These are phyloP conservation scores for Hydropsyche betteni DNA, from an alignment of 2,888 invertebrate species.

Conservation along the genomic window DNA sequence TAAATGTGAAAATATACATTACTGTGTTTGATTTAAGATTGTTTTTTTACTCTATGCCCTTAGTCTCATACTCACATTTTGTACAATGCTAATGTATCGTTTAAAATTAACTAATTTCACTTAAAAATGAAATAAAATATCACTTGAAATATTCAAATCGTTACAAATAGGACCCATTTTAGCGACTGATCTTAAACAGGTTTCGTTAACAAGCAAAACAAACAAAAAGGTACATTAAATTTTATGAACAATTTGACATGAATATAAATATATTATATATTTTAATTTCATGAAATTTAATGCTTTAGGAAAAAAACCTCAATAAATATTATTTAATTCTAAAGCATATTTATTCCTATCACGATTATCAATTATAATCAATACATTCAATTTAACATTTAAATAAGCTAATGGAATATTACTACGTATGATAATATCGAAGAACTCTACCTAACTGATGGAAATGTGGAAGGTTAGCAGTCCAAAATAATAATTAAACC, in stretches of 20 bases:
- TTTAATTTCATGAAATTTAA: conserved; percentile 25
- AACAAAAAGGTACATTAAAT: conserved; percentile 5
- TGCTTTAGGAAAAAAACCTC: conserved; percentile 39
- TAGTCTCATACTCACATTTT: conserved; percentile 16
- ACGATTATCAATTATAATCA: conserved; percentile 42
- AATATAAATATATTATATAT: conserved; percentile 17
- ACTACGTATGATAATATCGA: conserved; percentile 40
- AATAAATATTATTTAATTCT: conserved; percentile 43
- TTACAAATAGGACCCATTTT: not conserved
- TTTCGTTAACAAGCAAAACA: conserved; percentile 4
- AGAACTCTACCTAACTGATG: conserved; percentile 34
- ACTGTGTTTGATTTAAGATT: not conserved
- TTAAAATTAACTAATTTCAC: conserved; percentile 13
- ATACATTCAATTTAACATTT: conserved; percentile 44
- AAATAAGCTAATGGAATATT: conserved; percentile 45
- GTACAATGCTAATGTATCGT: conserved; percentile 9
- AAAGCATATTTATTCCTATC: conserved; percentile 42
- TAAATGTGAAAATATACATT: not conserved
- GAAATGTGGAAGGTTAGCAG: conserved; percentile 37
- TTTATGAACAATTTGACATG: not conserved
- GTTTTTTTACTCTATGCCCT: not conserved
- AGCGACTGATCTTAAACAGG: not conserved
- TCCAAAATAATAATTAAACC: conserved; percentile 9
- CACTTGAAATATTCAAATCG: conserved; percentile 1
- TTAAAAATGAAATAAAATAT: not conserved